Percentiles rank a stretch among this genome's conserved stretches.
Evolutionary conservation across 2,797 vertebrate species (phyloP).

Genomic region (Alca torda): DNA sequence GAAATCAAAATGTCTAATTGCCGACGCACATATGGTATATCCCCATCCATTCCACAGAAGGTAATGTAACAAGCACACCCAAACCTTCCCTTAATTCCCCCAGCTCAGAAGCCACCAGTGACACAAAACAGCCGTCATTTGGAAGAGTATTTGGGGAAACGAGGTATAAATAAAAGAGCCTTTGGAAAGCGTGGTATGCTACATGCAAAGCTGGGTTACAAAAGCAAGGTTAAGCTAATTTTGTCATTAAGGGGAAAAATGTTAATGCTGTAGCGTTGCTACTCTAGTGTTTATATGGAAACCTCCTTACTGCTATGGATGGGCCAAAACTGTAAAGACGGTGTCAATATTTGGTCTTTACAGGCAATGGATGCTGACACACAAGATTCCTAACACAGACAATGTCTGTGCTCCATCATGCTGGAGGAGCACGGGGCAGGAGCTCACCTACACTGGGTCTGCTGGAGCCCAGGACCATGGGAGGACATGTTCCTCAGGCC

Average conservation of each 20-base stretch:
- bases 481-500: rapidly evolving
- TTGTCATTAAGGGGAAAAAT: not conserved
- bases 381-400: too few species aligned
- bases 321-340: not conserved
- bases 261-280: not conserved
- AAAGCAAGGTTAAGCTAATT: not conserved
- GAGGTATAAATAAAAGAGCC: not conserved
- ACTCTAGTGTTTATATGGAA: not conserved
- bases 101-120: not conserved
- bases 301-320: not conserved
- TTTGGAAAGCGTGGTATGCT: rapidly evolving
- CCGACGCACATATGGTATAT: conserved; percentile 63
- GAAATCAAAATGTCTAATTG: conserved; percentile 75
- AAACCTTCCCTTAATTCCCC: conserved; percentile 49
- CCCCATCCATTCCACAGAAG: conserved; percentile 54
- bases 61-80: conserved; percentile 66
- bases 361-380: not conserved
- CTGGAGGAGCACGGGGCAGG: rapidly evolving
- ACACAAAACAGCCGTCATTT: not conserved
- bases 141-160: not conserved
- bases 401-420: rapidly evolving
- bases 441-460: rapidly evolving
- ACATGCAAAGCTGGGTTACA: rapidly evolving
- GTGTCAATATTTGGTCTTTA: not conserved
- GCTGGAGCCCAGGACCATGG: rapidly evolving